Evolutionary conservation across 2,888 invertebrate genomes (phyloP).

Genomic region (Chaitophorus viminalis): DNA sequence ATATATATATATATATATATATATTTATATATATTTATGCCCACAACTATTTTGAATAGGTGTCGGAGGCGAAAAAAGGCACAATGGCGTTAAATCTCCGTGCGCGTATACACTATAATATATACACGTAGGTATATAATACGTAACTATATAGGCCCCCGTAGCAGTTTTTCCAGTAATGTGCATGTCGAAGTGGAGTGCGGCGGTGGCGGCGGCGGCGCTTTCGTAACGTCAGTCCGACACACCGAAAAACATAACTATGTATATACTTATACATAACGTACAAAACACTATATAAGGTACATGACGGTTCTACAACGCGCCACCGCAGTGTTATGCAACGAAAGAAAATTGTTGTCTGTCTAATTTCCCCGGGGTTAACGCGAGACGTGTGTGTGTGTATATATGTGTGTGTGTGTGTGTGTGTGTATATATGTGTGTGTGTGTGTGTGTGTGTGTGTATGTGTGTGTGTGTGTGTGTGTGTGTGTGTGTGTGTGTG

Average conservation of each 20-base stretch:
- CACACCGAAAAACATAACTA: neutral
- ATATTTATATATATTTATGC: neutral
- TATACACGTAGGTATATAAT: neutral
- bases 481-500: no score
- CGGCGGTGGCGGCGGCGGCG: slow-evolving; percentile 23
- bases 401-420: neutral
- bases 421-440: no score
- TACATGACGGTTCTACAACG: neutral
- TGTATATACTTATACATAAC: neutral
- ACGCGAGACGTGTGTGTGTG: neutral
- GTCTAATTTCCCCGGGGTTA: slow-evolving; percentile 8
- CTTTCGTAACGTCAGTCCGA: slow-evolving; percentile 36
- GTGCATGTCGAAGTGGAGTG: slow-evolving; percentile 41
- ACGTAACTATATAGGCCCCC: slow-evolving; percentile 31
- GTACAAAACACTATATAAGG: neutral
- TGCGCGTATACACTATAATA: slow-evolving; percentile 5
- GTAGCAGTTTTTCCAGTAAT: slow-evolving; percentile 40
- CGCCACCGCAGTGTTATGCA: slow-evolving; percentile 2
- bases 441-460: no score
- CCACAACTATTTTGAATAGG: slow-evolving; percentile 49
- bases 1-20: neutral
- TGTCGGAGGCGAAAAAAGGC: slow-evolving; percentile 57
- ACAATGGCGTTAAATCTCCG: slow-evolving; percentile 60
- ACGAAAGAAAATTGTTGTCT: slow-evolving; percentile 33
- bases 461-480: no score